Base-by-base conservation (phyloP, 2,113 vertebrate genomes). In the Morphnarchus princeps region DNA sequence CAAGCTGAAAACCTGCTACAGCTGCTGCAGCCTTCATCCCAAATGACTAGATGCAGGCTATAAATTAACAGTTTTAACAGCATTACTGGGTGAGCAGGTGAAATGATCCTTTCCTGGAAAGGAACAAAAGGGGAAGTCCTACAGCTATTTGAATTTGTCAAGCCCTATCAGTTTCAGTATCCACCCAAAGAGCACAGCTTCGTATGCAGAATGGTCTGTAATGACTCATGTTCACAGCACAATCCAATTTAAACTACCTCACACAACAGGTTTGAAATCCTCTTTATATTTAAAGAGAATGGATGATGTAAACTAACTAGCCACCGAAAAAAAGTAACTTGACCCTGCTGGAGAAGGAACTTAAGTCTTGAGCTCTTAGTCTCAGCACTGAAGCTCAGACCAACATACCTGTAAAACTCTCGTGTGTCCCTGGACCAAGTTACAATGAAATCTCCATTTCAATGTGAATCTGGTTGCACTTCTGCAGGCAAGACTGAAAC, bases 121-220 rank as follows among this genome's bases (percentile, higher is more conserved):
- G 89, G 89, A 62, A 80, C 77, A 76, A 79, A 67, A 89, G 93
- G 93, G 95, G 88, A 96, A 93, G 42, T 83, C 88, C 95, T 87
- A 77, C 67, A 89, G 91, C 77, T 50, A 70, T 91, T 50, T 82
- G 66, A 79, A 65, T 85, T n/a, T 57, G 47, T 79, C 90, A 47
- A 57, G 40, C 40, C 43, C 87, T 70, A 38, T 32, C 16, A 3
- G 76, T 83, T 93, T 79, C 81, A 57, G 74, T 5, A 69, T 8
- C 94, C 76, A 52, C 79, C 61, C 84, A 42, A 45, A 54, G 58
- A 57, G 28, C 72, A 17, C 43, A 45, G 58, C 66, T 81, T 77
- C 50, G 26, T 4, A 42, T 42, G 82, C 43, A 84, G 62, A 81
- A 50, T 5, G 36, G 65, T 25, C 67, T 16, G 19, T 14, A 40